These are phyloP conservation scores for Erebia palarica DNA, from an alignment of 2,888 invertebrate species.

Conservation along the genomic window DNA sequence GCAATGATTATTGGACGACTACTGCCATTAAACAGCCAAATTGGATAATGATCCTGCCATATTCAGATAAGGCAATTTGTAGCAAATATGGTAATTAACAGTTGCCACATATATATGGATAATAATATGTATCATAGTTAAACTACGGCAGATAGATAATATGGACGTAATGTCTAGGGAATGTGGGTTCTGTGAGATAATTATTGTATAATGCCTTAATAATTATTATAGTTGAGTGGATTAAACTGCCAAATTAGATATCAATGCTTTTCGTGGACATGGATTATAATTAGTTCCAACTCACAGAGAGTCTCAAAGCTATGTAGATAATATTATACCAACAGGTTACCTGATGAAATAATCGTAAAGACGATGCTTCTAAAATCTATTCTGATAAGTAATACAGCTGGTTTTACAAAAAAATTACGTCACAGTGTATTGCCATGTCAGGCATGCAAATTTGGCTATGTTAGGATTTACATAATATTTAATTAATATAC, in stretches of 20 bases:
- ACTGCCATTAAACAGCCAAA: background rate
- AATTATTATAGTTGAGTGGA: conserved; percentile 62
- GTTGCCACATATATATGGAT: background rate
- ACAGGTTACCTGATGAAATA: no score
- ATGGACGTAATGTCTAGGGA: background rate
- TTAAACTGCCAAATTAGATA: conserved; percentile 75
- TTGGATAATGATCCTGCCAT: background rate
- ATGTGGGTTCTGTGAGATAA: conserved; percentile 18
- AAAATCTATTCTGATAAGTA: background rate
- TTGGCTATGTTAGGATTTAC: no score
- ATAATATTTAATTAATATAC: no score
- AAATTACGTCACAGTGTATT: no score
- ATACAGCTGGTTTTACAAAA: no score
- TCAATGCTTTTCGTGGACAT: conserved; percentile 66
- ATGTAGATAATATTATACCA: background rate
- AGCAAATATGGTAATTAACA: conserved; percentile 3
- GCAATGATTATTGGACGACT: background rate
- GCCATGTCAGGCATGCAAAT: no score
- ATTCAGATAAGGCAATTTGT: background rate
- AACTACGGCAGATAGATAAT: background rate
- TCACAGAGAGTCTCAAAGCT: conserved; percentile 55
- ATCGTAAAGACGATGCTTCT: no score
- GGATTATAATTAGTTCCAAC: conserved; percentile 77
- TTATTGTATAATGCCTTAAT: conserved; percentile 28
- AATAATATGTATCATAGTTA: background rate